These are phyloP conservation scores for Turdus rufiventris DNA, from an alignment of 2,113 vertebrate species.

Conservation along the genomic window DNA sequence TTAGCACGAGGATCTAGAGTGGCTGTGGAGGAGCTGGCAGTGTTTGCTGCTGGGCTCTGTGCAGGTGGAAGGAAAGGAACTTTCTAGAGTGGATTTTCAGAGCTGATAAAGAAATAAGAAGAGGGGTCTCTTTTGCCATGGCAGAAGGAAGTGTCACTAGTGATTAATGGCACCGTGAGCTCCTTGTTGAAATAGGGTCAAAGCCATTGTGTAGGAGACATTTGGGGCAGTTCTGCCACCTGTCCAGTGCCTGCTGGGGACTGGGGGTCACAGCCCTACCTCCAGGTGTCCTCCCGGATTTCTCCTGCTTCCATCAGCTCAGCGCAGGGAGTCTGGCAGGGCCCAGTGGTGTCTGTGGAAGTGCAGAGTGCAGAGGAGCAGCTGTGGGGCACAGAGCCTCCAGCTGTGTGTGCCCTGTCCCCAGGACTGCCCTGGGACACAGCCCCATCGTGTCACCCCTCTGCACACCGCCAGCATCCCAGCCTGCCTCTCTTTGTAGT, in stretches of 20 bases:
- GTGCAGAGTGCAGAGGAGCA: neutral
- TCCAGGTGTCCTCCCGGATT: neutral
- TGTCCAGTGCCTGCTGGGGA: neutral
- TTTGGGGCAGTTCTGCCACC: neutral
- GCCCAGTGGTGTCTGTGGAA: rapidly evolving
- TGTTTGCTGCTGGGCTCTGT: neutral
- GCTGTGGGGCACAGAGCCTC: neutral
- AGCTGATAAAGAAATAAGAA: neutral
- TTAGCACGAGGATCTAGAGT: neutral
- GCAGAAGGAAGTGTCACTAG: neutral
- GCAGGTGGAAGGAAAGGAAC: neutral
- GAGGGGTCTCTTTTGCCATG: neutral
- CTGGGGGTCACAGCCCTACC: neutral
- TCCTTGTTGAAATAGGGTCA: neutral
- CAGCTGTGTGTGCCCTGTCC: neutral
- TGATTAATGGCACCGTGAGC: neutral
- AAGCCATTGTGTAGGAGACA: neutral
- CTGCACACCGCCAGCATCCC: neutral
- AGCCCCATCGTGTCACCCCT: neutral
- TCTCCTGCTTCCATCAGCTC: neutral
- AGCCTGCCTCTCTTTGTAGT: neutral
- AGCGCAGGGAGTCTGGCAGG: neutral
- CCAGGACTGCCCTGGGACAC: neutral
- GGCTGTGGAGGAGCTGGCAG: neutral
- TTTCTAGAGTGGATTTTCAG: neutral